Evolutionary conservation across 2,797 vertebrate genomes (phyloP).

Genomic region (Pseudochromis fuscus): DNA sequence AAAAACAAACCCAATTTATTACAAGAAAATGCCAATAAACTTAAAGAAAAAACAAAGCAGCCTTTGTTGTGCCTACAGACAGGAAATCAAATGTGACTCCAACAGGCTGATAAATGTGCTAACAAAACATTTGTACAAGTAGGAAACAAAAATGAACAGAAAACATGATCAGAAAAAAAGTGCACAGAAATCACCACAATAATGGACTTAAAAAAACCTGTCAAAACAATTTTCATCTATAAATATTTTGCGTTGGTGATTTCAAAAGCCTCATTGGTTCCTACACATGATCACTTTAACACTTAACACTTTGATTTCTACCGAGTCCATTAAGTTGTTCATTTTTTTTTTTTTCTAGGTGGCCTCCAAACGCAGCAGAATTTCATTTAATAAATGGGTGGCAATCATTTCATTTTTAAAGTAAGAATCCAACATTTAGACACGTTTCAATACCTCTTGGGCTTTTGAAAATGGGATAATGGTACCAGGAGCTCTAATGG

Average conservation of each 20-base stretch:
- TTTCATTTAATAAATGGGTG: slow-evolving; percentile 13
- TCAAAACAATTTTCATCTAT: not conserved
- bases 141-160: not conserved
- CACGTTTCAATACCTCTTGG: slow-evolving; percentile 9
- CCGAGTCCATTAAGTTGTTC: not conserved
- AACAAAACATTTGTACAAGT: not conserved
- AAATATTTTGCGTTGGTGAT: not conserved
- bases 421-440: slow-evolving; percentile 26
- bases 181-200: not conserved
- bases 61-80: slow-evolving; percentile 6
- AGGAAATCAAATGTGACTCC: not conserved
- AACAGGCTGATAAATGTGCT: not conserved
- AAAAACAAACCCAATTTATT: not conserved
- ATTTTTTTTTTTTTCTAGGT: not conserved
- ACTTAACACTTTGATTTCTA: slow-evolving; percentile 8
- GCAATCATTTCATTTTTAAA: slow-evolving; percentile 29
- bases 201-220: not conserved
- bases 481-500: slow-evolving; percentile 22
- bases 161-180: not conserved
- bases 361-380: slow-evolving; percentile 5
- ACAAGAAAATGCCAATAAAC: not conserved
- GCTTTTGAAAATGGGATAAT: slow-evolving; percentile 43
- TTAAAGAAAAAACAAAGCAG: slow-evolving; percentile 3
- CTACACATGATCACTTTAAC: not conserved
- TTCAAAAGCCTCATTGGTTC: not conserved